phyloP scores from a whole-genome alignment of 2,113 vertebrate species.

The Cephalopholis sonnerati region DNA sequence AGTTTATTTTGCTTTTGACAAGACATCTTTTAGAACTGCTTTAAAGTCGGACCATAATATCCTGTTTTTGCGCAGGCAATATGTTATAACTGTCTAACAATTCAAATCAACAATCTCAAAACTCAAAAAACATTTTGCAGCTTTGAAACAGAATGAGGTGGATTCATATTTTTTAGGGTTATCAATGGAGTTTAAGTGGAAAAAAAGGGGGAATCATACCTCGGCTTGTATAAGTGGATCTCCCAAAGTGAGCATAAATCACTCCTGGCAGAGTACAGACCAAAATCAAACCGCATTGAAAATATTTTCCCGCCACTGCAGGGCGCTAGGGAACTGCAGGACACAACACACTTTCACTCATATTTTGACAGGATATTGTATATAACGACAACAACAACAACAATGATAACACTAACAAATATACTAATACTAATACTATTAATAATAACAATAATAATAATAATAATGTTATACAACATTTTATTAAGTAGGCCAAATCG shows the following conservation, averaged over 20 bases:
- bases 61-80: conserved; percentile 10
- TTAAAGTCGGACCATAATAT: conserved; percentile 5
- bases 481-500: not conserved
- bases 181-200: not conserved
- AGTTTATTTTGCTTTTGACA: conserved; percentile 46
- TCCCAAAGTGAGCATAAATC: conserved; percentile 46
- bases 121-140: not conserved
- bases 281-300: conserved; percentile 3
- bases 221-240: conserved; percentile 1
- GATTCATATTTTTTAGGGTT: not conserved
- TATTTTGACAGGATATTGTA: not conserved
- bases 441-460: conserved; percentile 12
- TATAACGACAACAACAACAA: not conserved
- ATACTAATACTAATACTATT: too few relatives aligned
- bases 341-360: not conserved
- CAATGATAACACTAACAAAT: not conserved
- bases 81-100: conserved; percentile 18
- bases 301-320: conserved; percentile 65
- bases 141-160: not conserved
- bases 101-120: not conserved
- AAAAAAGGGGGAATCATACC: not conserved
- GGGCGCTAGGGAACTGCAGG: conserved; percentile 77
- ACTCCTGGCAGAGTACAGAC: conserved; percentile 25
- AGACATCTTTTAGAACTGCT: not conserved
- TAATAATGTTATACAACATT: not conserved